Conservation (phyloP, 2,113 vertebrate species). For the Chauna torquata region DNA sequence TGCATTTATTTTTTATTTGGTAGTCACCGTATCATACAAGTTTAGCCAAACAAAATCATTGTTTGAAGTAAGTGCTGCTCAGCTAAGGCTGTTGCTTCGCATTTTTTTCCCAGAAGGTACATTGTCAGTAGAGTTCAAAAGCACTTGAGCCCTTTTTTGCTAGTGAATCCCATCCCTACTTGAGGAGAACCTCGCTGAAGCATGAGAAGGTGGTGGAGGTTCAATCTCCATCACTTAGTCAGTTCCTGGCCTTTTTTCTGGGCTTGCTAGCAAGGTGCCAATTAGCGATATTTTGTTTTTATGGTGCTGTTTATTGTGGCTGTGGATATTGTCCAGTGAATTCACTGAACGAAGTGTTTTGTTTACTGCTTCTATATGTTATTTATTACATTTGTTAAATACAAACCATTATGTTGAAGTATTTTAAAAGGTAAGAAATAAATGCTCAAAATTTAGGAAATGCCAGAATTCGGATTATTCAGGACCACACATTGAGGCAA, state of each 20-base stretch:
- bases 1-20: not conserved
- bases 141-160: not conserved
- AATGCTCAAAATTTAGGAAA: slow-evolving; percentile 17
- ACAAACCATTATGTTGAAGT: not conserved
- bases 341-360: not conserved
- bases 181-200: not conserved
- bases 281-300: not conserved
- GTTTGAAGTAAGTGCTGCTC: not conserved
- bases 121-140: not conserved
- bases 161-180: not conserved
- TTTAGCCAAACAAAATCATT: not conserved
- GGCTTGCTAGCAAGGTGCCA: not conserved
- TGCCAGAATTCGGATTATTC: not conserved
- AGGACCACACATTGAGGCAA: not conserved
- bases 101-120: not conserved
- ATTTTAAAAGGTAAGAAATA: slow-evolving; percentile 11
- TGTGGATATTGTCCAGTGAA: not conserved
- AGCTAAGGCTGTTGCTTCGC: not conserved
- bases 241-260: not conserved
- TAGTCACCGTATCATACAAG: not conserved
- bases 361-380: not conserved
- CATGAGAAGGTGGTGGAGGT: not conserved
- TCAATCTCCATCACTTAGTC: not conserved
- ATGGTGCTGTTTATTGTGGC: slow-evolving; percentile 9
- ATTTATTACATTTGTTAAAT: not conserved